Conservation (phyloP, 2,113 vertebrate genomes). For the Eudorcas thomsonii region DNA sequence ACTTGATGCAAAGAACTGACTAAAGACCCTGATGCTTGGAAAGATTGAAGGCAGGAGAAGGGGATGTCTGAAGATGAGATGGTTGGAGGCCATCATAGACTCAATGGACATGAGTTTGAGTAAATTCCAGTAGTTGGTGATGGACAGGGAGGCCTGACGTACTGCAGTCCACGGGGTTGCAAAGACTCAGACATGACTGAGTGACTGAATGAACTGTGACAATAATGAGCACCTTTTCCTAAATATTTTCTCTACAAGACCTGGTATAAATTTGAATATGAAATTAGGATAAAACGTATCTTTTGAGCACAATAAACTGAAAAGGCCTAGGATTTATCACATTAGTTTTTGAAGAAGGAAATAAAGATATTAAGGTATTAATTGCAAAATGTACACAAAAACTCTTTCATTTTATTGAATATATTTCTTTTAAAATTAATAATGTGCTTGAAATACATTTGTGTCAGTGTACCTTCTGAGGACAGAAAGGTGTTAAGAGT, state of each 20-base stretch:
- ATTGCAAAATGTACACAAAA: background rate
- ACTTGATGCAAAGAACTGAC: background rate
- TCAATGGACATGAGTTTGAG: background rate
- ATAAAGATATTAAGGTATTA: background rate
- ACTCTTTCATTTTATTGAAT: background rate
- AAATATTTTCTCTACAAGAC: background rate
- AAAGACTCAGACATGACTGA: background rate
- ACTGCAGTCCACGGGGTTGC: background rate
- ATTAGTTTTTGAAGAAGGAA: background rate
- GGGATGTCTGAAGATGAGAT: background rate
- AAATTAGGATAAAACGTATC: background rate
- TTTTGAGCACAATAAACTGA: background rate
- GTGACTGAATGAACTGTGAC: background rate
- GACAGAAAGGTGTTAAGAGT: background rate
- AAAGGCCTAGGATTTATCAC: background rate
- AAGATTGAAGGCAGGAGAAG: background rate
- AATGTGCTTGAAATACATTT: background rate
- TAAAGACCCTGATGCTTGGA: background rate
- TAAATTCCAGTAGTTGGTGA: background rate
- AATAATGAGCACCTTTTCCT: background rate
- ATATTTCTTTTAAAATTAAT: background rate
- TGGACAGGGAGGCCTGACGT: background rate
- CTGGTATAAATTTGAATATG: background rate
- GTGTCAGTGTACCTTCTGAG: background rate
- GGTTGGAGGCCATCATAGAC: background rate